A percentile compares a stretch with the other conserved stretches of the same genome.
These are phyloP conservation scores for Etheostoma perlongum DNA, from an alignment of 2,797 vertebrate species.

Conservation along the genomic window DNA sequence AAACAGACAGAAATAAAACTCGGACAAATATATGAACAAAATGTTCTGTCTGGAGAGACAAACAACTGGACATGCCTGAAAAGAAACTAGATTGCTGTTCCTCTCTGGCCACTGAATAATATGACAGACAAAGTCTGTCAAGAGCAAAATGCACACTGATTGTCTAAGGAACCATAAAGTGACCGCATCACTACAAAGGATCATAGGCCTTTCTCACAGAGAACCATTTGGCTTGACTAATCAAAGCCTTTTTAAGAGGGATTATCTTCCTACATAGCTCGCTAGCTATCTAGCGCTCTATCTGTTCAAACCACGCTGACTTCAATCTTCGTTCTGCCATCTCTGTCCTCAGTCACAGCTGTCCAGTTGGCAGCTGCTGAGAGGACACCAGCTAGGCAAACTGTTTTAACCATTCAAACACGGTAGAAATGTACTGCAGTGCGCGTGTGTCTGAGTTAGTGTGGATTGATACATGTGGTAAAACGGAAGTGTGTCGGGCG, in stretches of 20 bases:
- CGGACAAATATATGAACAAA: constrained; percentile 24
- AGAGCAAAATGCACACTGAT: constrained; percentile 39
- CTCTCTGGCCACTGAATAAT: constrained; percentile 26
- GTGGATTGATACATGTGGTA: background rate
- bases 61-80: background rate
- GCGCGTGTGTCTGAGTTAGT: background rate
- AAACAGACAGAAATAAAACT: background rate
- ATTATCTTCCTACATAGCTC: background rate
- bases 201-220: constrained; percentile 21
- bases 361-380: too few relatives aligned
- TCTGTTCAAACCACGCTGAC: background rate
- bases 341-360: background rate
- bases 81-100: constrained; percentile 9
- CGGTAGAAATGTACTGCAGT: background rate
- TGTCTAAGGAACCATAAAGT: constrained; percentile 18
- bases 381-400: background rate
- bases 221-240: constrained; percentile 25
- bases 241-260: background rate
- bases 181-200: background rate
- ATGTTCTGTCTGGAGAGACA: constrained; percentile 9
- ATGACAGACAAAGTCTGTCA: constrained; percentile 15
- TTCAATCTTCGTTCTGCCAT: background rate
- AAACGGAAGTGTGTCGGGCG: background rate
- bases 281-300: background rate
- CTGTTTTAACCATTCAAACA: background rate